These are phyloP conservation scores for Harpalus rufipes DNA, from an alignment of 2,888 invertebrate species.

Conservation along the genomic window DNA sequence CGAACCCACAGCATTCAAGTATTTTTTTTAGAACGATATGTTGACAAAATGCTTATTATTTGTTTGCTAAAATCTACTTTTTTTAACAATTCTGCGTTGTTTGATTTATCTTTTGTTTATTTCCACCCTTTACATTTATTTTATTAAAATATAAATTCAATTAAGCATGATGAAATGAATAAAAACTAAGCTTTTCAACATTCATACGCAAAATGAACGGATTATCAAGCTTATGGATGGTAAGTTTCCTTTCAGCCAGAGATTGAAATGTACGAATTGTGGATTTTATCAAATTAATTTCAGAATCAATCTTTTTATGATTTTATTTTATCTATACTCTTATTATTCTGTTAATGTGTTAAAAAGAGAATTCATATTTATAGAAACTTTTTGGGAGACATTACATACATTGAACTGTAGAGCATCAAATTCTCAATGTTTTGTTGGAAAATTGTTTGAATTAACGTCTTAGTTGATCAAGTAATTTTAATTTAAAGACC, in stretches of 20 bases:
- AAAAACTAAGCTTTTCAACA: background rate
- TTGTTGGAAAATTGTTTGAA: too few species aligned
- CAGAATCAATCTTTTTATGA: background rate
- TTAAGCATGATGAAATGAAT: background rate
- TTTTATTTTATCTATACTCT: background rate
- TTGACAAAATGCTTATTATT: constrained; percentile 40
- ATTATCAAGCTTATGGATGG: background rate
- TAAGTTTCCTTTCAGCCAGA: background rate
- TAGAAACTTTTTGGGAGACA: background rate
- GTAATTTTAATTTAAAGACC: too few species aligned
- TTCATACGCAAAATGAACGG: background rate
- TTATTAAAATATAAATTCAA: background rate
- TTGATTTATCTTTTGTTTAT: constrained; percentile 34
- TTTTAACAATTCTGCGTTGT: constrained; percentile 23
- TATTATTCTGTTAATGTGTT: background rate
- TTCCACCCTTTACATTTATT: background rate
- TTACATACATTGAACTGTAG: too few species aligned
- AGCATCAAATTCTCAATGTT: too few species aligned
- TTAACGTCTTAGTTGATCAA: too few species aligned
- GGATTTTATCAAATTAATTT: background rate
- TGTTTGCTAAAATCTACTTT: constrained; percentile 40
- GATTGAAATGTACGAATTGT: background rate
- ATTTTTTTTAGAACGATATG: constrained; percentile 30
- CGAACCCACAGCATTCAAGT: background rate
- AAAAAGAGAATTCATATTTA: background rate